A percentile compares a stretch with the other conserved stretches of the same genome.
phyloP scores from a whole-genome alignment of 1,140 invertebrate genomes.

The Neodiprion virginianus region DNA sequence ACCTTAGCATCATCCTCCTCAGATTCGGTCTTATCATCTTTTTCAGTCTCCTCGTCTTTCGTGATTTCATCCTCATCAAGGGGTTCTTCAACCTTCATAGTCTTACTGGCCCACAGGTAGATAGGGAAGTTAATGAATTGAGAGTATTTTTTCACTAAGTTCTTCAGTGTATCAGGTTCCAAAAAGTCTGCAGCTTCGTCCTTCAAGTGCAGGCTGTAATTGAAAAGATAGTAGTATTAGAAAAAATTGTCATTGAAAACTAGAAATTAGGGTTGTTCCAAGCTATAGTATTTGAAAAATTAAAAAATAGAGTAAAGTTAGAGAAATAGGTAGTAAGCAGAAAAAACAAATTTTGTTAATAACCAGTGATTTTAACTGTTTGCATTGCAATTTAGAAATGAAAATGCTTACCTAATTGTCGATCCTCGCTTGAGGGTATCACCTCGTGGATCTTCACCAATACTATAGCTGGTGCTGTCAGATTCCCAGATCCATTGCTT shows the following conservation, averaged over 20 bases:
- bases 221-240: not conserved
- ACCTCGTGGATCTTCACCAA: slow-evolving; percentile 93
- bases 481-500: slow-evolving; percentile 99
- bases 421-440: slow-evolving; percentile 90
- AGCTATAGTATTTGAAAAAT: not conserved
- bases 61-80: slow-evolving; percentile 56
- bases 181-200: slow-evolving; percentile 97
- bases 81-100: slow-evolving; percentile 86
- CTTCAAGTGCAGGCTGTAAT: slow-evolving; percentile 85
- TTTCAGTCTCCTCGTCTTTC: slow-evolving; percentile 64
- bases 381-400: not conserved
- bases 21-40: slow-evolving; percentile 65
- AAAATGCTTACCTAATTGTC: slow-evolving; percentile 50
- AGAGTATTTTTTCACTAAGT: slow-evolving; percentile 96
- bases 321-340: not conserved
- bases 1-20: slow-evolving; percentile 67
- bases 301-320: slow-evolving; percentile 27
- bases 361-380: not conserved
- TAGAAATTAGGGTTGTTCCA: not conserved
- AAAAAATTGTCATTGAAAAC: slow-evolving; percentile 7
- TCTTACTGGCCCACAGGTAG: slow-evolving; percentile 94
- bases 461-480: slow-evolving; percentile 86
- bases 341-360: not conserved
- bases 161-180: slow-evolving; percentile 89
- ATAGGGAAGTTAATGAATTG: slow-evolving; percentile 99